Percentiles rank a stretch among this genome's conserved stretches.
These are phyloP conservation scores for Apis florea DNA, from an alignment of 1,140 invertebrate genomes.

Conservation along the genomic window DNA sequence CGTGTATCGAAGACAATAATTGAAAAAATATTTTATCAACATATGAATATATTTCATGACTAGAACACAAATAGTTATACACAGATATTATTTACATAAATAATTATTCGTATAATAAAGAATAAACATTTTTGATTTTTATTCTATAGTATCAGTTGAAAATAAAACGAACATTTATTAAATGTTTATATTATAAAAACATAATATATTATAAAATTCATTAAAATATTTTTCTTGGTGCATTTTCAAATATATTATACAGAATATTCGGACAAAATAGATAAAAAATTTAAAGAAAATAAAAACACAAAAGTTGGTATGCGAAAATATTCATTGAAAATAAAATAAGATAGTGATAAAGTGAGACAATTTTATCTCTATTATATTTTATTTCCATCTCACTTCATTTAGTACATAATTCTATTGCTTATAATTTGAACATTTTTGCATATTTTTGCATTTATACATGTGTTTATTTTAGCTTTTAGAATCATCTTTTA, in stretches of 20 bases:
- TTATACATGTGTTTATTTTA: no score
- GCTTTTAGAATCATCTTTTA: no score
- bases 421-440: no score
- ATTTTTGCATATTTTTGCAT: no score
- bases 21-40: not conserved
- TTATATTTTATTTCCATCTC: no score
- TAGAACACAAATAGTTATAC: conserved; percentile 22
- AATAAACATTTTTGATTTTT: not conserved
- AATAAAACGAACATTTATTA: not conserved
- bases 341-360: no score
- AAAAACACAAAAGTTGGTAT: no score
- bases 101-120: not conserved
- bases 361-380: no score
- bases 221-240: conserved; percentile 12
- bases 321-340: no score
- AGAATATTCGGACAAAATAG: no score
- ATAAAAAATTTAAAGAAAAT: no score
- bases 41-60: conserved; percentile 1
- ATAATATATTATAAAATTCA: not conserved
- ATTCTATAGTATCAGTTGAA: not conserved
- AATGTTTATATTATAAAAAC: conserved; percentile 13
- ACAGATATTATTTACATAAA: not conserved
- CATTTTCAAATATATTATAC: not conserved
- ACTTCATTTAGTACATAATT: no score
- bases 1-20: not conserved